Percentiles rank a stretch among this genome's conserved stretches.
These are phyloP conservation scores for Sesia apiformis DNA, from an alignment of 2,888 invertebrate genomes.

Conservation along the genomic window DNA sequence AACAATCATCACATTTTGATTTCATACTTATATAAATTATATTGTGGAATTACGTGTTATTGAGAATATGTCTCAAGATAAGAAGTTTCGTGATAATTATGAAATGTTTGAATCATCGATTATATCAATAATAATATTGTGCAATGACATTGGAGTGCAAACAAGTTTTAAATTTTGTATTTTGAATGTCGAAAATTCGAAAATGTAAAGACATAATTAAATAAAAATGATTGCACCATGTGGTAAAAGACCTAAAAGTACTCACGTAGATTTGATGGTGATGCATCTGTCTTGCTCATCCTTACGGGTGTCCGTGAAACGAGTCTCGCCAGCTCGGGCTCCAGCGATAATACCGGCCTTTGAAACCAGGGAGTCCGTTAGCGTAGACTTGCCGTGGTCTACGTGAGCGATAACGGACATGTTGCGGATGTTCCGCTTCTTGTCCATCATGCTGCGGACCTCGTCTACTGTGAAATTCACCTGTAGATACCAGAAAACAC, in stretches of 20 bases:
- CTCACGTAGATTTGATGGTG: constrained; percentile 99
- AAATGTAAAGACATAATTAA: too few relatives aligned
- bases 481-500: constrained; percentile 74
- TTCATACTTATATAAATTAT: too few relatives aligned
- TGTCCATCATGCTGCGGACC: constrained; percentile 99
- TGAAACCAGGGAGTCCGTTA: constrained; percentile 99
- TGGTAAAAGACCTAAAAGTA: constrained; percentile 16
- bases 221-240: background rate
- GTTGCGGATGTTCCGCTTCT: constrained; percentile 99
- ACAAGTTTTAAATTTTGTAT: too few relatives aligned
- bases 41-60: too few relatives aligned
- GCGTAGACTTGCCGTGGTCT: constrained; percentile 99
- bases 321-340: constrained; percentile 98
- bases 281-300: constrained; percentile 99
- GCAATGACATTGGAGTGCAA: too few relatives aligned
- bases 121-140: too few relatives aligned
- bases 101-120: too few relatives aligned
- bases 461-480: constrained; percentile 99
- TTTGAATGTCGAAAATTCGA: too few relatives aligned
- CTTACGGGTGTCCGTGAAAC: constrained; percentile 99
- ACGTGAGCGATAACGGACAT: constrained; percentile 99
- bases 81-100: too few relatives aligned
- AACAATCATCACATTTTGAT: constrained; percentile 66
- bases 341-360: constrained; percentile 99
- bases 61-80: too few relatives aligned